Evolutionary conservation across 2,888 invertebrate genomes (phyloP).

Genomic region (Drosophila helvetica): DNA sequence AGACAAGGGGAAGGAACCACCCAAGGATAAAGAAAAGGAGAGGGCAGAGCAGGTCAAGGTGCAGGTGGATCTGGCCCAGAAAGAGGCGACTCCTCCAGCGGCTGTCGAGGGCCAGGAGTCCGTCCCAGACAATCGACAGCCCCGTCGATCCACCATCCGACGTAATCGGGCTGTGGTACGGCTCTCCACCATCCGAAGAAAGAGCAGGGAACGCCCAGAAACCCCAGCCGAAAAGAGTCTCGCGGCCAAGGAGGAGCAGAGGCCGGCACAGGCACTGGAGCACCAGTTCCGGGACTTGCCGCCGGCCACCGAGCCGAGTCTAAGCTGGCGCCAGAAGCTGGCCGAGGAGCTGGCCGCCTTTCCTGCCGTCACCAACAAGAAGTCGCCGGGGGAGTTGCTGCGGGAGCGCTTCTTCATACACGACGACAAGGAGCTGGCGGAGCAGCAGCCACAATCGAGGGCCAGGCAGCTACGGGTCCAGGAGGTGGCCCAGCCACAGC

Average conservation of each 20-base stretch:
- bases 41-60: conserved; percentile 29
- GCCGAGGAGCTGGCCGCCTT: conserved; percentile 85
- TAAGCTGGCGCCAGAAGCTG: conserved; percentile 87
- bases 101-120: conserved; percentile 67
- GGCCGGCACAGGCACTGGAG: background rate
- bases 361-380: conserved; percentile 83
- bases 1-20: conserved; percentile 2
- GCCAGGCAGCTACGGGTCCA: conserved; percentile 23
- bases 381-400: conserved; percentile 89
- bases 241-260: conserved; percentile 17
- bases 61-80: conserved; percentile 3
- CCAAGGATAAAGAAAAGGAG: conserved; percentile 11
- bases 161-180: conserved; percentile 90
- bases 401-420: conserved; percentile 87
- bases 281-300: conserved; percentile 65
- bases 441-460: conserved; percentile 43
- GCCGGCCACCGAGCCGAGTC: conserved; percentile 84
- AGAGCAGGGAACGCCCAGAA: conserved; percentile 71
- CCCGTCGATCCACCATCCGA: conserved; percentile 87
- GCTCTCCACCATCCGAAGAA: conserved; percentile 87
- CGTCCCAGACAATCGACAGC: conserved; percentile 73
- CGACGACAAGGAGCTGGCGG: conserved; percentile 84
- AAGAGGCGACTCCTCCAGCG: conserved; percentile 11
- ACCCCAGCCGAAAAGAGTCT: conserved; percentile 1
- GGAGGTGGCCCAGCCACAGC: conserved; percentile 33